phyloP scores from a whole-genome alignment of 2,888 invertebrate species.

The Sphinx pinastri region DNA sequence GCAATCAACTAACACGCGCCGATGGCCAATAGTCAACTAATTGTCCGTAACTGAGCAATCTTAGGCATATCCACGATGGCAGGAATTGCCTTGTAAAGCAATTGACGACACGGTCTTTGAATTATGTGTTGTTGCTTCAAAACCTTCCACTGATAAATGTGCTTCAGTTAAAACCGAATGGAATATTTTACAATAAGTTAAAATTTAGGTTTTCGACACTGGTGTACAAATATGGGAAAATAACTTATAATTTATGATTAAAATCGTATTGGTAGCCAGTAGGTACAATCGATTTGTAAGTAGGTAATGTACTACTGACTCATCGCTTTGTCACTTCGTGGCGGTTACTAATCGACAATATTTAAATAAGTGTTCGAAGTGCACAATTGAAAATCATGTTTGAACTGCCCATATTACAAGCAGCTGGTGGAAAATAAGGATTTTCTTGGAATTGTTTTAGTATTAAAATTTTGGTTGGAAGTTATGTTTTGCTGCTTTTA shows the following conservation, averaged over 20 bases:
- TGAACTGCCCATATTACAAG: neutral
- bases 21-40: neutral
- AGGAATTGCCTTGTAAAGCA: no score
- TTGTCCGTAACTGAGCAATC: neutral
- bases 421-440: neutral
- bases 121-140: no score
- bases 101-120: no score
- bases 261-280: neutral
- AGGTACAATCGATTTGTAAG: conserved; percentile 18
- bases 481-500: no score
- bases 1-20: neutral
- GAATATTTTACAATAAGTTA: neutral
- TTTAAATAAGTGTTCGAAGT: conserved; percentile 11
- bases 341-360: neutral
- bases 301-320: conserved; percentile 5
- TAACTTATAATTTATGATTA: neutral
- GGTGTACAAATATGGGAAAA: neutral
- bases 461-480: neutral
- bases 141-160: no score
- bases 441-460: neutral
- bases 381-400: neutral
- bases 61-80: no score
- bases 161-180: no score
- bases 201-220: neutral
- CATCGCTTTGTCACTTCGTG: conserved; percentile 12